Evolutionary conservation across 23 tunicate species (phyloP), one percentile per base, ranked within the genome.

Genomic region (Clavelina lepadiformis): DNA sequence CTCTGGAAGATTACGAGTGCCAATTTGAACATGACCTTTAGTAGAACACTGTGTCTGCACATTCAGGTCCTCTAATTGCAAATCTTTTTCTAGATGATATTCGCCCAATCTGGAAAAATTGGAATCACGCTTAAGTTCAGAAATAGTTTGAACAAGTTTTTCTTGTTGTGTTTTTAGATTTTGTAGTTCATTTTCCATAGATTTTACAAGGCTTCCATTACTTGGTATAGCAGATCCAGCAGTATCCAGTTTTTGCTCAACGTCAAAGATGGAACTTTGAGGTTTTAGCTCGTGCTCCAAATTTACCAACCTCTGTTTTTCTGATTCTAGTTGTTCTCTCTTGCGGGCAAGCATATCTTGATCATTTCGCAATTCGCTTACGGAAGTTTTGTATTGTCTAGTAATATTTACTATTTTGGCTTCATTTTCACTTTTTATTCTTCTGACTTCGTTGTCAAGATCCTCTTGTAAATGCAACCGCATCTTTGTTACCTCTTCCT

Each of bases 291-390:
- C 32, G 41, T 56, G 51, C 44, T 67, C 79, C 1, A 46, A n/a
- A 11, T 33, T 38, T 11, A 54, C 47, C 7, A 88, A 37, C 47
- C 71, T 63, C 20, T 73, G 61, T 65, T 68, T 75, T 50, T 74
- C 76, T 0, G 18, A 55, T 31, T 86, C 61, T 0, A 86, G 46
- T 19, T 77, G 68, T 44, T 52, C 15, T 35, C 86, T 59, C 56
- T 76, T 80, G 35, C 25, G 63, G 26, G 65, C 74, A 3, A 80
- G 60, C 73, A 74, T 73, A 19, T 79, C 81, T 50, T 56, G 46
- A 32, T 88, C 96, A 68, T 73, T 74, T 51, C 41, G 60, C 50
- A 88, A 41, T 38, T 80, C 82, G 5, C 64, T 67, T 51, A 69
- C 24, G 21, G 72, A 31, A 32, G 67, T 29, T 67, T 88, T 61